Conservation (phyloP, 2,888 invertebrate species). For the Andrena flavipes region DNA sequence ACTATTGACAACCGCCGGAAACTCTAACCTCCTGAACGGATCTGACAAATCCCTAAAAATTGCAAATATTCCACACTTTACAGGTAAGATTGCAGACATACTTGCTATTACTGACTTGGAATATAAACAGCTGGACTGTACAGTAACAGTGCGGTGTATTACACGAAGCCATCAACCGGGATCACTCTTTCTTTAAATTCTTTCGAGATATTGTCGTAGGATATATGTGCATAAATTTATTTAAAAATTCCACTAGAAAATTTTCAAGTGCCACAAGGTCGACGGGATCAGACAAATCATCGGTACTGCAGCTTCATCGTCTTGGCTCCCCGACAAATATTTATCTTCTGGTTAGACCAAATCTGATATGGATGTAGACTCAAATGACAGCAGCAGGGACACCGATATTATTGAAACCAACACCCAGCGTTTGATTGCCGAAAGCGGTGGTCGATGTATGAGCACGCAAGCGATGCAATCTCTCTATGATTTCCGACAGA, state of each 20-base stretch:
- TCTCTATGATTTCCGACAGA: conserved; percentile 92
- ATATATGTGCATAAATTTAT: neutral
- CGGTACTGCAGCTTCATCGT: conserved; percentile 2
- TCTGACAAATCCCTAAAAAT: conserved; percentile 37
- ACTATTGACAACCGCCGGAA: conserved; percentile 36
- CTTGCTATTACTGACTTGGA: neutral
- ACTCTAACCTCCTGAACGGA: conserved; percentile 55
- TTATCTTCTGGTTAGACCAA: conserved; percentile 18
- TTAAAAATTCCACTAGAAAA: conserved; percentile 19
- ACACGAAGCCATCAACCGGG: neutral
- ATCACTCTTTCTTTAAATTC: no score
- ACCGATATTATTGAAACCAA: conserved; percentile 58
- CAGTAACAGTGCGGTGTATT: neutral
- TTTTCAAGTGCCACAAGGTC: conserved; percentile 24
- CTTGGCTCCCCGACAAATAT: conserved; percentile 26
- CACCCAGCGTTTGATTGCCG: conserved; percentile 76
- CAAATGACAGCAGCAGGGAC: conserved; percentile 61
- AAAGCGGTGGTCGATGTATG: conserved; percentile 89
- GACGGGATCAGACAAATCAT: neutral
- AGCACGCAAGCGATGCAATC: conserved; percentile 94
- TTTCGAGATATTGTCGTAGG: no score
- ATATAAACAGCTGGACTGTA: neutral
- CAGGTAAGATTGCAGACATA: conserved; percentile 5
- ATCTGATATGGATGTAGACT: conserved; percentile 78
- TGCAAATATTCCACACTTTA: neutral